phyloP scores from a whole-genome alignment of 2,888 invertebrate species.

The Meiosimyza decipiens region DNA sequence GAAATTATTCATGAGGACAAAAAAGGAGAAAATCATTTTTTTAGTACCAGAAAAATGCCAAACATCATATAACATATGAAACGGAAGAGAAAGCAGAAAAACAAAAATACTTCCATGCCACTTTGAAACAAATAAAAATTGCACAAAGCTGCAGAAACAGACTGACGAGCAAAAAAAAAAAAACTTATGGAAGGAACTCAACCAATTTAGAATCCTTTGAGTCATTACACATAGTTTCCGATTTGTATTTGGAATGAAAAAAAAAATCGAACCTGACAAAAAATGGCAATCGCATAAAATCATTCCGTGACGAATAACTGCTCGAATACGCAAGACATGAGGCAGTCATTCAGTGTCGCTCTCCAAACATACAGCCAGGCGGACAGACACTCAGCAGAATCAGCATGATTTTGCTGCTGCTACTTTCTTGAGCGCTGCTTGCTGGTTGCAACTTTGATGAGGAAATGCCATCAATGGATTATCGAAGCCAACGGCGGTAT shows the following conservation, averaged over 20 bases:
- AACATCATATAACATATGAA: slow-evolving; percentile 1
- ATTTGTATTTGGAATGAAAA: slow-evolving; percentile 38
- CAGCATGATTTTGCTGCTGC: slow-evolving; percentile 10
- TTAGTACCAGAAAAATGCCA: slow-evolving; percentile 27
- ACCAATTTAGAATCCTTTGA: slow-evolving; percentile 64
- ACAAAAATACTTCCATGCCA: neutral
- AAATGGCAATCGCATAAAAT: neutral
- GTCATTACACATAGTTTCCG: slow-evolving; percentile 63
- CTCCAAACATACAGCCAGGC: neutral
- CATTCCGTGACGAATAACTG: neutral
- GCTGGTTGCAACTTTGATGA: neutral
- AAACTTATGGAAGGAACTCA: slow-evolving; percentile 49
- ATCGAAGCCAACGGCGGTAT: slow-evolving; percentile 1
- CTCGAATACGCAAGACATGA: neutral
- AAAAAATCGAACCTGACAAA: neutral
- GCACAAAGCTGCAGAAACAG: slow-evolving; percentile 23
- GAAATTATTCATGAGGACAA: slow-evolving; percentile 8
- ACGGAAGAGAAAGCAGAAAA: neutral
- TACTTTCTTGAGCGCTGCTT: neutral
- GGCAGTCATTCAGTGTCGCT: neutral
- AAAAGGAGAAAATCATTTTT: slow-evolving; percentile 14
- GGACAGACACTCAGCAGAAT: slow-evolving; percentile 1
- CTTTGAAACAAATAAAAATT: slow-evolving; percentile 18
- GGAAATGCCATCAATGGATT: neutral
- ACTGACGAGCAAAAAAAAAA: slow-evolving; percentile 30